Conservation (phyloP, 2,888 invertebrate species). For the Habroteleia sp. region DNA sequence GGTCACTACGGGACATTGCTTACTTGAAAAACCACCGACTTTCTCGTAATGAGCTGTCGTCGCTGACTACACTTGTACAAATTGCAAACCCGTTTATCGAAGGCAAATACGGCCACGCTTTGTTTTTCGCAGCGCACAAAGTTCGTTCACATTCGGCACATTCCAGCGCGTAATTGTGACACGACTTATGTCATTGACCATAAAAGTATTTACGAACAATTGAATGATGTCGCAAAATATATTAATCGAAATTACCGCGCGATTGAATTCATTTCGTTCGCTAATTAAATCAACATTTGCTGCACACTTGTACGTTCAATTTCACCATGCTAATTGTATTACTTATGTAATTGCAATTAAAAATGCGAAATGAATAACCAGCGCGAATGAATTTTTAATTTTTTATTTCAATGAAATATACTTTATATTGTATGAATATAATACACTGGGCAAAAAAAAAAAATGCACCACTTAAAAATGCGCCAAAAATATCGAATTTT, state of each 20-base stretch:
- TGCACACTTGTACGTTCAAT: conserved; percentile 1
- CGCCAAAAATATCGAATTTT: no score
- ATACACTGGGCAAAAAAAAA: no score
- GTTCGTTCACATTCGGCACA: conserved; percentile 48
- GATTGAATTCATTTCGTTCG: conserved; percentile 6
- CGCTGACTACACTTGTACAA: conserved; percentile 38
- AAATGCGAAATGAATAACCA: no score
- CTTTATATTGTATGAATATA: no score
- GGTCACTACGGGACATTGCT: conserved; percentile 8
- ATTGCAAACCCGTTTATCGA: conserved; percentile 39
- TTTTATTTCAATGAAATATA: no score
- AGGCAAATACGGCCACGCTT: conserved; percentile 38
- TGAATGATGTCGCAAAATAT: conserved; percentile 25
- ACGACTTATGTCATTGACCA: conserved; percentile 46
- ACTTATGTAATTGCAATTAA: no score
- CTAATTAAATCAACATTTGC: conserved; percentile 1
- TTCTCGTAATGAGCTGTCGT: conserved; percentile 36
- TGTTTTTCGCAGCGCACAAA: conserved; percentile 38
- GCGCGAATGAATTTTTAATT: no score
- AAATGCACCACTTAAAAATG: no score
- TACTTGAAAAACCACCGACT: conserved; percentile 7
- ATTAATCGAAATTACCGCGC: conserved; percentile 22
- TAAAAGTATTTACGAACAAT: conserved; percentile 6
- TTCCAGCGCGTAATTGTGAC: conserved; percentile 50
- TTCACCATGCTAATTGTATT: no score